Evolutionary conservation across 2,113 vertebrate species (phyloP).

Genomic region (Blennius ocellaris): DNA sequence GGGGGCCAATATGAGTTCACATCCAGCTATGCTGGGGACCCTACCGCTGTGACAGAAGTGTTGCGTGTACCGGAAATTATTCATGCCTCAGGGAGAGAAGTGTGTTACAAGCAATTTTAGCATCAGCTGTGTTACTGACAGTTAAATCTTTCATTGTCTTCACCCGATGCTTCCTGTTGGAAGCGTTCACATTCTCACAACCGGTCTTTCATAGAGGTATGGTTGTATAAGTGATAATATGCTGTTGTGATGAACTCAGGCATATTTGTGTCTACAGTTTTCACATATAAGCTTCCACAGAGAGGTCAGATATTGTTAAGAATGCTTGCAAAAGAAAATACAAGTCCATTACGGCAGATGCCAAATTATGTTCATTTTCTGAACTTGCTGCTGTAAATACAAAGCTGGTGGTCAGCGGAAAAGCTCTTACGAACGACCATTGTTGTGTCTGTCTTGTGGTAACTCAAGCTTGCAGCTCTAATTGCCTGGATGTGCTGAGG

Average conservation of each 20-base stretch:
- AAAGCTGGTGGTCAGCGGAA: slow-evolving; percentile 27
- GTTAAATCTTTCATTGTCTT: slow-evolving; percentile 3
- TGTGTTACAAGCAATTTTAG: slow-evolving; percentile 9
- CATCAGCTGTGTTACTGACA: not conserved
- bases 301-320: slow-evolving; percentile 37
- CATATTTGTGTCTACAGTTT: slow-evolving; percentile 20
- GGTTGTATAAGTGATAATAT: slow-evolving; percentile 8
- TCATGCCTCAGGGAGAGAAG: slow-evolving; percentile 11
- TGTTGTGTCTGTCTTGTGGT: slow-evolving; percentile 17
- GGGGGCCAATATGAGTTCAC: not conserved
- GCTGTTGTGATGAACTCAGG: slow-evolving; percentile 3
- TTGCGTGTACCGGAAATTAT: slow-evolving; percentile 28
- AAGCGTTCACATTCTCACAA: not conserved
- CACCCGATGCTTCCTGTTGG: not conserved
- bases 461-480: slow-evolving; percentile 41
- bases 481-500: slow-evolving; percentile 41
- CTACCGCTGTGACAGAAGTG: slow-evolving; percentile 12
- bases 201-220: slow-evolving; percentile 2
- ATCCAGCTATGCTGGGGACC: slow-evolving; percentile 21
- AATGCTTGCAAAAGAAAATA: slow-evolving; percentile 13
- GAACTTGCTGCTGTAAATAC: not conserved
- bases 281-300: slow-evolving; percentile 2
- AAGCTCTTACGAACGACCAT: slow-evolving; percentile 36
- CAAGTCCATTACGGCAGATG: slow-evolving; percentile 9
- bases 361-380: slow-evolving; percentile 19